phyloP scores from a whole-genome alignment of 2,888 invertebrate species.

The Eretmocerus hayati region DNA sequence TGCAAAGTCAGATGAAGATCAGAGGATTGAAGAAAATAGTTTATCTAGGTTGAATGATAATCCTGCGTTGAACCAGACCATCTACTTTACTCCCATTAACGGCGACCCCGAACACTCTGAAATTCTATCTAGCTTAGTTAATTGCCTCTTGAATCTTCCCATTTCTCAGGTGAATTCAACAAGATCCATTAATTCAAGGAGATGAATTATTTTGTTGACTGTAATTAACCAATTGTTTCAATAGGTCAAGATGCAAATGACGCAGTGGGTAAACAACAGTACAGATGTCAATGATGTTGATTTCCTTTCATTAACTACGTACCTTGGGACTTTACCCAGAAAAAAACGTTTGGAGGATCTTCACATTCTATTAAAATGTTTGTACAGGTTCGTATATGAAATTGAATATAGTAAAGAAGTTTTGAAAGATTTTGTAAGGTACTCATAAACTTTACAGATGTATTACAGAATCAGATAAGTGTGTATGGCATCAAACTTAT shows the following conservation, averaged over 20 bases:
- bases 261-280: slow-evolving; percentile 38
- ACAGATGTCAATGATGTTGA: slow-evolving; percentile 40
- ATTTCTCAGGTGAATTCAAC: slow-evolving; percentile 32
- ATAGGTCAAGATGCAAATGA: slow-evolving; percentile 41
- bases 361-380: slow-evolving; percentile 39
- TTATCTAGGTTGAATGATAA: slow-evolving; percentile 9
- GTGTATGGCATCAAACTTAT: slow-evolving; percentile 61
- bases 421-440: background rate
- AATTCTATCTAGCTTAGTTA: slow-evolving; percentile 36
- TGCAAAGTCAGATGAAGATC: background rate
- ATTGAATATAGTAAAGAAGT: background rate
- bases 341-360: slow-evolving; percentile 41
- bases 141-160: slow-evolving; percentile 39
- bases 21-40: background rate
- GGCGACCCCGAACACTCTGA: slow-evolving; percentile 31
- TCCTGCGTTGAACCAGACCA: slow-evolving; percentile 15
- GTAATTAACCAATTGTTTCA: slow-evolving; percentile 1
- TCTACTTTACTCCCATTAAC: slow-evolving; percentile 10
- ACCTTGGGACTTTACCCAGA: slow-evolving; percentile 41
- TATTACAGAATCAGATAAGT: slow-evolving; percentile 49
- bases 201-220: no score
- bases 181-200: no score
- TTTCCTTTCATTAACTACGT: slow-evolving; percentile 41
- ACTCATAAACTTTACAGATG: slow-evolving; percentile 37
- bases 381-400: slow-evolving; percentile 36